Evolutionary conservation across 2,888 invertebrate genomes (phyloP), one percentile per base, ranked within the genome.

Genomic region (Euplexia lucipara): DNA sequence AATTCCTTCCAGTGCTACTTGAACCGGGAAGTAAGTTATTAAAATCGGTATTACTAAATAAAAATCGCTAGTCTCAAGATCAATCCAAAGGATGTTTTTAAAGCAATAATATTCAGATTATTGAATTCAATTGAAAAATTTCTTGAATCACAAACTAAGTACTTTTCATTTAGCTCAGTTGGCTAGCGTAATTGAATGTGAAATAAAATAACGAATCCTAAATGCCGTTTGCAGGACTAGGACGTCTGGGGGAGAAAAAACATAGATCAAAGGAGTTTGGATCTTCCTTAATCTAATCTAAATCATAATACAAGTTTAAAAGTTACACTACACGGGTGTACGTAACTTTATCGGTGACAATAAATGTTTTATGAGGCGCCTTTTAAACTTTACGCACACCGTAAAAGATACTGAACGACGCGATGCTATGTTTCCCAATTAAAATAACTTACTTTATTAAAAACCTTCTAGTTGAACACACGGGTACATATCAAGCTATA

Each of bases 321-420:
- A 48, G 52, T 20, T 34, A 20, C 20, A 42, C 42, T 30, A 47
- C 20, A 42, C 20, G 32, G 16, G 22, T 20, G 22, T 41, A 54
- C 35, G 44, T 9, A 37, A 16, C 14, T 67, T 57, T 65, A 48
- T 53, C 37, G 45, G 37, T 32, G 47, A 30, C 57, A 51, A 34
- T 71, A 59, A 74, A 67, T 68, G 44, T 74, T 74, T 74, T 74
- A 74, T 48, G 51, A 18, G 16, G 18, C 16, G 32, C 49, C 59
- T 54, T 69, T 52, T 67, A 53, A 42, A 58, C 34, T 67, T 49
- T 52, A 58, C 37, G 32, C 32, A 52, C 39, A 37, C 41, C 44
- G 20, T 68, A 54, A 74, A 74, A 66, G 16, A 22, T 44, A 52
- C 32, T 10, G 20, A 32, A n/a, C n/a, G n/a, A n/a, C n/a, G n/a